Evolutionary conservation across 2,797 vertebrate species (phyloP).

Genomic region (Anas georgica): DNA sequence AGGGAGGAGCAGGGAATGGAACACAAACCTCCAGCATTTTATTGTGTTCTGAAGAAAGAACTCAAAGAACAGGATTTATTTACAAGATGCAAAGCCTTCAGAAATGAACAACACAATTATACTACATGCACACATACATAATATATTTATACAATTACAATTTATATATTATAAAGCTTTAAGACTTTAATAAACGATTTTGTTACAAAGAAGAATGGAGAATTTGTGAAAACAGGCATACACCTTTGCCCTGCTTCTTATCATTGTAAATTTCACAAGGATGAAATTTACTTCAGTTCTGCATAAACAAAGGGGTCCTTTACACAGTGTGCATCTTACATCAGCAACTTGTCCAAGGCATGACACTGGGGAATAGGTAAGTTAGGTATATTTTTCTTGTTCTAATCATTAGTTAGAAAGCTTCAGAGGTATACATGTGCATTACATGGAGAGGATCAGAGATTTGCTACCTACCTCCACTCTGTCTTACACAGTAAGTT

Average conservation of each 20-base stretch:
- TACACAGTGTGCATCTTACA: accelerated
- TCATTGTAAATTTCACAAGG: background rate
- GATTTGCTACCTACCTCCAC: background rate
- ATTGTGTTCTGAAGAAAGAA: background rate
- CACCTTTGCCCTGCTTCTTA: background rate
- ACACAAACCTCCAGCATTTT: background rate
- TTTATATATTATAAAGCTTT: background rate
- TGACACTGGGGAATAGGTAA: background rate
- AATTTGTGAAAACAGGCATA: background rate
- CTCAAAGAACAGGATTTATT: background rate
- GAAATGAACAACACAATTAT: background rate
- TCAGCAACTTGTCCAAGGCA: background rate
- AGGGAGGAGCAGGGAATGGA: background rate
- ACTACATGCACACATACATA: background rate
- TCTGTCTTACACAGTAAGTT: background rate
- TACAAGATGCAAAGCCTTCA: background rate
- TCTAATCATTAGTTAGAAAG: background rate
- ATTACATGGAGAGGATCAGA: background rate
- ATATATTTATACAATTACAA: background rate
- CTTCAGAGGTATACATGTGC: background rate
- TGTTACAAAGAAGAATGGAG: background rate
- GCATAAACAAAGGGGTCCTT: background rate
- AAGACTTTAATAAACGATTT: background rate
- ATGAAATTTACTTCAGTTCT: background rate
- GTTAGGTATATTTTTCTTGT: background rate